Percentiles rank a stretch among this genome's conserved stretches.
These are phyloP conservation scores for Thunnus maccoyii DNA, from an alignment of 2,113 vertebrate species.

Conservation along the genomic window DNA sequence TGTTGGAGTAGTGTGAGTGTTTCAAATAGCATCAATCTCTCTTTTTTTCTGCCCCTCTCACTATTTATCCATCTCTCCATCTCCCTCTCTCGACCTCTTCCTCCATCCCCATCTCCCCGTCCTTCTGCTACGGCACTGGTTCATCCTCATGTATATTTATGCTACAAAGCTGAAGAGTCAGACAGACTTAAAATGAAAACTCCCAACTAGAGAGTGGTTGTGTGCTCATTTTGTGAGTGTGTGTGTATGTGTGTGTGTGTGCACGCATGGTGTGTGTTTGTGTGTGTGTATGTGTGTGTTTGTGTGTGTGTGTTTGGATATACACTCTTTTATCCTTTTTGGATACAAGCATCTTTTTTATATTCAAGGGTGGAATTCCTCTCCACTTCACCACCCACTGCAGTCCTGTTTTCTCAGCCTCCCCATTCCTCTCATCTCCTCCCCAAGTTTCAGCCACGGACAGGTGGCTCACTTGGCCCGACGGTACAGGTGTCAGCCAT, in stretches of 20 bases:
- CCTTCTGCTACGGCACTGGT: slow-evolving; percentile 71
- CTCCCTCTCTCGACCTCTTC: slow-evolving; percentile 25
- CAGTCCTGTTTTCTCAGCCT: slow-evolving; percentile 54
- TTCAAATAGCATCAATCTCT: slow-evolving; percentile 57
- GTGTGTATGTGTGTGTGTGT: slow-evolving; percentile 12
- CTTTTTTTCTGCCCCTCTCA: slow-evolving; percentile 35
- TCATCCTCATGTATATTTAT: slow-evolving; percentile 82
- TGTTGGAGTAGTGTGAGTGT: slow-evolving; percentile 32
- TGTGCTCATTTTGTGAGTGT: slow-evolving; percentile 59
- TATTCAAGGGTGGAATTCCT: slow-evolving; percentile 66
- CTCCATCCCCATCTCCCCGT: slow-evolving; percentile 47
- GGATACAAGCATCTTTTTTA: slow-evolving; percentile 65
- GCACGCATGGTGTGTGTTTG: slow-evolving; percentile 15
- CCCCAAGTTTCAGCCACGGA: slow-evolving; percentile 43
- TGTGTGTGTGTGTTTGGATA: slow-evolving; percentile 38
- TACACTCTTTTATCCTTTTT: slow-evolving; percentile 65
- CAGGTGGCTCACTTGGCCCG: slow-evolving; percentile 57
- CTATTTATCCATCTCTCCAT: slow-evolving; percentile 28
- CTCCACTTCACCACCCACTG: slow-evolving; percentile 60
- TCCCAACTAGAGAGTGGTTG: slow-evolving; percentile 61
- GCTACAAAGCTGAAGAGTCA: slow-evolving; percentile 76
- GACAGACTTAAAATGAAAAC: slow-evolving; percentile 78
- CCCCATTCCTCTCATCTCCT: slow-evolving; percentile 45
- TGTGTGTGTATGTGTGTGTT: slow-evolving; percentile 36
- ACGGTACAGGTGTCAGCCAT: slow-evolving; percentile 77